These are phyloP conservation scores for Eutolmus rufibarbis DNA, from an alignment of 2,888 invertebrate species.

Conservation along the genomic window DNA sequence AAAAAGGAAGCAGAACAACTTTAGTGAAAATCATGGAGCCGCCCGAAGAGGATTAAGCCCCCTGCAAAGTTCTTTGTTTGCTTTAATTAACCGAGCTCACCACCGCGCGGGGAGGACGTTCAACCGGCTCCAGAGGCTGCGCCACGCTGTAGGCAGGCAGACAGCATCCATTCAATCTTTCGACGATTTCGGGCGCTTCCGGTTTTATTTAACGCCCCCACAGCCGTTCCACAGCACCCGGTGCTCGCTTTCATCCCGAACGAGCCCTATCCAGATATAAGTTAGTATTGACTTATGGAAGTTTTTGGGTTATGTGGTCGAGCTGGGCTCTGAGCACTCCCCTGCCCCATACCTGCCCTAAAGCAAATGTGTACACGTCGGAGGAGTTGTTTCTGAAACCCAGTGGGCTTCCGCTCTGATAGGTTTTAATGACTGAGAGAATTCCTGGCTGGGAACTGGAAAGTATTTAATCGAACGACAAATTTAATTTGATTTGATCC, in stretches of 20 bases:
- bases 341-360: not conserved
- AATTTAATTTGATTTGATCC: conserved; percentile 28
- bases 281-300: conserved; percentile 36
- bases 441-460: not conserved
- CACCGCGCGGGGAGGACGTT: not conserved
- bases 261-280: conserved; percentile 9
- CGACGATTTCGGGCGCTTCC: conserved; percentile 17
- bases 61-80: conserved; percentile 19
- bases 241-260: not conserved
- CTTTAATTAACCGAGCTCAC: conserved; percentile 31
- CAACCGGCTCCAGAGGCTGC: not conserved
- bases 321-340: not conserved
- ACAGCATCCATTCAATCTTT: conserved; percentile 6
- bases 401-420: not conserved
- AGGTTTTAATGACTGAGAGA: not conserved
- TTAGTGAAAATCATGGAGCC: not conserved
- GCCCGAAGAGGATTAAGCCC: not conserved
- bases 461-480: conserved; percentile 26
- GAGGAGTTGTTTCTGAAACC: conserved; percentile 16
- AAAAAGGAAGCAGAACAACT: not conserved
- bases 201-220: conserved; percentile 24
- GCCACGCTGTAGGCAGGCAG: not conserved
- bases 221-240: not conserved
- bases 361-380: conserved; percentile 9
- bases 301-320: conserved; percentile 19